Evolutionary conservation across 1,140 invertebrate genomes (phyloP).

Genomic region (Drosophila sucinea): DNA sequence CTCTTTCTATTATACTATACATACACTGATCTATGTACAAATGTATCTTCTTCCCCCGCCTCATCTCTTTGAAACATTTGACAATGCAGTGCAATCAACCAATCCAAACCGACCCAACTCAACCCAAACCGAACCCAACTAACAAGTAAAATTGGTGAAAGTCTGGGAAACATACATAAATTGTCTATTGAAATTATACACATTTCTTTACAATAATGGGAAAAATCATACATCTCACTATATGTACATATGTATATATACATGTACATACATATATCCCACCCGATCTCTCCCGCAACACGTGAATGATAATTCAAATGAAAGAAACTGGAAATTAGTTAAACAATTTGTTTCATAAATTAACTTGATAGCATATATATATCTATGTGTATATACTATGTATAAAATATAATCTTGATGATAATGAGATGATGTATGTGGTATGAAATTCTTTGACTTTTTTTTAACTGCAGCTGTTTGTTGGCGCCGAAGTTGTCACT

Average conservation of each 20-base stretch:
- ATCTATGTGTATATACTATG: background rate
- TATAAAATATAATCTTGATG: slow-evolving; percentile 5
- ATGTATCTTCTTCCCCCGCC: background rate
- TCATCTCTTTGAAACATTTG: background rate
- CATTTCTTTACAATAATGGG: slow-evolving; percentile 23
- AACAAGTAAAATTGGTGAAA: slow-evolving; percentile 52
- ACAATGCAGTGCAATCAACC: slow-evolving; percentile 7
- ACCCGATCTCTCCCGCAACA: too few relatives aligned
- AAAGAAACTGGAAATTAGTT: slow-evolving; percentile 5
- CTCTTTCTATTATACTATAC: too few relatives aligned
- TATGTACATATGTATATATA: background rate
- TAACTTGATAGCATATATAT: background rate
- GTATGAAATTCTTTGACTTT: background rate
- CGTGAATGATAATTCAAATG: background rate
- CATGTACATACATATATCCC: too few relatives aligned
- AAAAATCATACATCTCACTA: background rate
- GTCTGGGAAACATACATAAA: slow-evolving; percentile 60
- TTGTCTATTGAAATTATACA: slow-evolving; percentile 51
- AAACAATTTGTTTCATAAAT: slow-evolving; percentile 2
- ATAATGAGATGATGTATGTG: slow-evolving; percentile 5
- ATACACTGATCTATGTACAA: background rate
- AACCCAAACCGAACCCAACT: background rate
- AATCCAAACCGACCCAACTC: background rate
- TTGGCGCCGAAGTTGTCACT: slow-evolving; percentile 12
- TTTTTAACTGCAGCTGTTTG: slow-evolving; percentile 10